Evolutionary conservation across 2,888 invertebrate genomes (phyloP).

Genomic region (Labia minor): DNA sequence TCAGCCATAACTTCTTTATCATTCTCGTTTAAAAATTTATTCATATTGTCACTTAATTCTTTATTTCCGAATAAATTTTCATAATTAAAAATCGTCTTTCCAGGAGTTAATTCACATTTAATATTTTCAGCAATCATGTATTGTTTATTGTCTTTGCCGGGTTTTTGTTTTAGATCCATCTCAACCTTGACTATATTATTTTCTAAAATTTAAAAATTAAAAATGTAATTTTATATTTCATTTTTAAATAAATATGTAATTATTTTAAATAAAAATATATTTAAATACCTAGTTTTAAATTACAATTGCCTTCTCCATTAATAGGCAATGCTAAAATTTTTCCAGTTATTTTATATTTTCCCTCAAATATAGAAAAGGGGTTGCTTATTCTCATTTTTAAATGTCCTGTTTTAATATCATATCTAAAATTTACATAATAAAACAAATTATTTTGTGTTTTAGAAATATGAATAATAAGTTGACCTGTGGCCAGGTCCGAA

Average conservation of each 20-base stretch:
- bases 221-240: neutral
- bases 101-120: neutral
- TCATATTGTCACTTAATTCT: neutral
- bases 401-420: no score
- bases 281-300: neutral
- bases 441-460: no score
- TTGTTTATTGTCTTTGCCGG: neutral
- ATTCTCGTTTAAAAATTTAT: neutral
- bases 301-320: neutral
- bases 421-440: no score
- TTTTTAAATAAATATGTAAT: neutral
- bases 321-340: neutral
- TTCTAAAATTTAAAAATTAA: neutral
- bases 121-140: neutral
- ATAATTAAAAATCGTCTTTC: neutral
- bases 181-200: neutral
- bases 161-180: neutral
- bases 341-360: neutral
- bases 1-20: neutral
- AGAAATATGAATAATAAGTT: no score
- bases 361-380: no score
- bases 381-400: no score
- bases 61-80: neutral
- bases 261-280: no score
- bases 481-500: no score